Evolutionary conservation across 2,888 invertebrate species (phyloP).

Genomic region (Ischnura elegans): DNA sequence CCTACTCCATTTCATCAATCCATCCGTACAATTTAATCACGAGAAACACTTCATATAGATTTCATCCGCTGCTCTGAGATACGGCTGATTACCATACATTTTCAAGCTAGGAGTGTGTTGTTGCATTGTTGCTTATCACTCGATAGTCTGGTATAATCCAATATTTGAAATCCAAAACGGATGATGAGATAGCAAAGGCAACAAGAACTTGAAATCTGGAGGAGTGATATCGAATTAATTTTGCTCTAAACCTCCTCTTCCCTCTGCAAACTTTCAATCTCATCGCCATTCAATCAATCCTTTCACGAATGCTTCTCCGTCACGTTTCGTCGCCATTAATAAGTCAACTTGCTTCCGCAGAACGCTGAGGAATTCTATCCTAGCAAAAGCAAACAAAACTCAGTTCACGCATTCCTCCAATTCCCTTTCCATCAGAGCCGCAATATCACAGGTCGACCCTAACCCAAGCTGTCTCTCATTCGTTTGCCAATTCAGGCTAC

Average conservation of each 20-base stretch:
- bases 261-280: neutral
- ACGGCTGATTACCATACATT: too few relatives aligned
- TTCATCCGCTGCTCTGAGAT: too few relatives aligned
- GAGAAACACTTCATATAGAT: too few relatives aligned
- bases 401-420: neutral
- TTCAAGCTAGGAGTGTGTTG: too few relatives aligned
- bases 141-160: neutral
- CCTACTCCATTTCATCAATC: too few relatives aligned
- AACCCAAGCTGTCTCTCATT: too few relatives aligned
- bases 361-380: neutral
- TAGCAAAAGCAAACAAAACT: neutral
- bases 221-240: conserved; percentile 17
- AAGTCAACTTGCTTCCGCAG: neutral
- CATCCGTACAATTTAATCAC: too few relatives aligned
- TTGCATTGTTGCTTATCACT: neutral
- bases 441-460: too few relatives aligned
- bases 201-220: neutral
- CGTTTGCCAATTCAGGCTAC: too few relatives aligned
- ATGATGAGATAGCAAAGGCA: neutral
- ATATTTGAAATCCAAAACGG: neutral
- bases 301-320: neutral
- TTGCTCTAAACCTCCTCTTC: too few relatives aligned
- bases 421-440: neutral
- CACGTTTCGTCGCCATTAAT: neutral
- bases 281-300: neutral